phyloP scores from a whole-genome alignment of 2,797 vertebrate genomes.

The Amphiprion clarkii region DNA sequence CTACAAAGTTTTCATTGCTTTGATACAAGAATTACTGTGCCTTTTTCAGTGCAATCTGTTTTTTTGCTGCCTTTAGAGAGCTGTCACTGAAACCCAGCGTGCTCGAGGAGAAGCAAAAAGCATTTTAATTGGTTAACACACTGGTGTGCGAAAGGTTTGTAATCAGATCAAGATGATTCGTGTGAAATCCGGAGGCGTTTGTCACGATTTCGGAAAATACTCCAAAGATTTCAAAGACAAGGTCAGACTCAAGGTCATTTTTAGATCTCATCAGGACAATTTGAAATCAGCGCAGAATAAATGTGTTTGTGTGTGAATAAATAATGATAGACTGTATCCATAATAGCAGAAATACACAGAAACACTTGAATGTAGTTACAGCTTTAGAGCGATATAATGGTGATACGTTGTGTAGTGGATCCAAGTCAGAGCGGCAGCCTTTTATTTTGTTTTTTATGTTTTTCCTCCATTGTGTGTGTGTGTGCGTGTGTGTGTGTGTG shows the following conservation, averaged over 20 bases:
- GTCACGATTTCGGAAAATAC: constrained; percentile 55
- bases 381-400: constrained; percentile 39
- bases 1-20: not conserved
- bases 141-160: constrained; percentile 1
- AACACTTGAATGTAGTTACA: constrained; percentile 59
- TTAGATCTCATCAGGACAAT: constrained; percentile 20
- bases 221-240: constrained; percentile 49
- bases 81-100: not conserved
- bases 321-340: constrained; percentile 13
- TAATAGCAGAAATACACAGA: constrained; percentile 27
- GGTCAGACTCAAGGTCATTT: constrained; percentile 59
- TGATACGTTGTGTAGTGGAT: constrained; percentile 55
- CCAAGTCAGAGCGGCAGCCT: constrained; percentile 22
- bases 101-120: constrained; percentile 18
- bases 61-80: not conserved
- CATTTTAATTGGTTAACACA: constrained; percentile 10
- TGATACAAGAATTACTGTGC: too few relatives aligned
- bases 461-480: constrained; percentile 10
- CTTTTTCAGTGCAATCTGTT: too few relatives aligned
- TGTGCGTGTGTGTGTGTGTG: constrained; percentile 22
- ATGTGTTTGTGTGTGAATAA: not conserved
- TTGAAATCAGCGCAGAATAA: constrained; percentile 13
- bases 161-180: constrained; percentile 42
- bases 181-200: constrained; percentile 46
- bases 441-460: constrained; percentile 15